A percentile compares a stretch with the other conserved stretches of the same genome.
These are phyloP conservation scores for Caenorhabditis sp. DNA, from an alignment of 2,888 invertebrate species.

Conservation along the genomic window DNA sequence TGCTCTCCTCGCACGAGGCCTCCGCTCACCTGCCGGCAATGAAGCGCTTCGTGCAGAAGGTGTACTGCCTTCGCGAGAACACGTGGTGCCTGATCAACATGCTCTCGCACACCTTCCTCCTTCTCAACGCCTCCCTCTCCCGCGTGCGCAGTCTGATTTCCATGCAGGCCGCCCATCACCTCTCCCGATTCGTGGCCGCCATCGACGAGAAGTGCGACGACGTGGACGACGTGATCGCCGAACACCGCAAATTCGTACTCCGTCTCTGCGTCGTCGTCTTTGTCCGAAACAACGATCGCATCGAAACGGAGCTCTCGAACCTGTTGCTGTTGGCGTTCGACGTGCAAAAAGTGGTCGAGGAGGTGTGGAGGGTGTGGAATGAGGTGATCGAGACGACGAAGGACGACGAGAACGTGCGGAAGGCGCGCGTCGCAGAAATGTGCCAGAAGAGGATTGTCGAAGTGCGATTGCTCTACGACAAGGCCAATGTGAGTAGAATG, in stretches of 20 bases:
- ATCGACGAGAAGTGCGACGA: conserved; percentile 54
- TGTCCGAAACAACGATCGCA: conserved; percentile 30
- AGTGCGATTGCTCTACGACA: conserved; percentile 28
- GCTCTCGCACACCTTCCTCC: conserved; percentile 29
- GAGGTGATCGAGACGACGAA: conserved; percentile 20
- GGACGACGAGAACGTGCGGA: conserved; percentile 30
- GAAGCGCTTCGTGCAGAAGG: conserved; percentile 20
- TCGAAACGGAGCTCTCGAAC: conserved; percentile 32
- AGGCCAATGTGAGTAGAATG: conserved; percentile 37
- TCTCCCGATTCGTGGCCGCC: conserved; percentile 34
- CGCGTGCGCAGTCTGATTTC: conserved; percentile 27
- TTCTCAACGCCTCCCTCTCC: conserved; percentile 26
- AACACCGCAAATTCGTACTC: conserved; percentile 30
- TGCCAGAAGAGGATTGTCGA: conserved; percentile 27
- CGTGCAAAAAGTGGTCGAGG: conserved; percentile 31
- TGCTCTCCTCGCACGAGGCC: conserved; percentile 24
- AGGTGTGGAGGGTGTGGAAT: conserved; percentile 26
- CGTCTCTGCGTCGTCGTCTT: conserved; percentile 11
- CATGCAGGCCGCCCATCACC: conserved; percentile 4
- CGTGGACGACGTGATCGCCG: conserved; percentile 44
- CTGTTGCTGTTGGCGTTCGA: conserved; percentile 41
- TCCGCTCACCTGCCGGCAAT: conserved; percentile 15
- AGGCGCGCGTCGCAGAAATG: conserved; percentile 43
- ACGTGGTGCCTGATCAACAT: conserved; percentile 35
- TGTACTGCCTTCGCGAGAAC: conserved; percentile 42